Percentiles rank a stretch among this genome's conserved stretches.
These are phyloP conservation scores for Drosophila monieri DNA, from an alignment of 2,888 invertebrate species.

Conservation along the genomic window DNA sequence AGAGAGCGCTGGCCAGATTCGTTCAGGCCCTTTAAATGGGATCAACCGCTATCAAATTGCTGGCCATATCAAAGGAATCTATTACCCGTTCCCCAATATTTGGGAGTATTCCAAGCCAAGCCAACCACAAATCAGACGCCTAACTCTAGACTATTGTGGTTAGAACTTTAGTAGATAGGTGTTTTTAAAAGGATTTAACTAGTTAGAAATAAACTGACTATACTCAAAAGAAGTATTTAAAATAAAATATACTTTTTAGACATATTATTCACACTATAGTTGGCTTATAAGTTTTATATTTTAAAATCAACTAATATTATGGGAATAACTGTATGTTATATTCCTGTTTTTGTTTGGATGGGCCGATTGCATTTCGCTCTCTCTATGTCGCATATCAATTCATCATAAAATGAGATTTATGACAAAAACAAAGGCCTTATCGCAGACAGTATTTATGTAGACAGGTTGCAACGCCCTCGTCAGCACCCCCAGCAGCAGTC, in stretches of 20 bases:
- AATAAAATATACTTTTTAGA: too few relatives aligned
- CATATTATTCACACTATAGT: too few relatives aligned
- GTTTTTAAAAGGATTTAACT: not conserved
- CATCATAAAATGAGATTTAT: slow-evolving; percentile 84
- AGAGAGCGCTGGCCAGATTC: slow-evolving; percentile 5
- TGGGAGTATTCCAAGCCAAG: slow-evolving; percentile 33
- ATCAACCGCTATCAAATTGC: slow-evolving; percentile 29
- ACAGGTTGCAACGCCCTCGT: slow-evolving; percentile 67
- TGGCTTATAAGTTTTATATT: too few relatives aligned
- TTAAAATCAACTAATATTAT: not conserved
- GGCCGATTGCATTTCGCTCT: slow-evolving; percentile 57
- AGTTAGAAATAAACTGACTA: too few relatives aligned
- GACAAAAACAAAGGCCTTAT: slow-evolving; percentile 83
- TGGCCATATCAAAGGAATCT: slow-evolving; percentile 30
- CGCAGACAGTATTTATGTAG: slow-evolving; percentile 81
- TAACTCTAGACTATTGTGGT: slow-evolving; percentile 1
- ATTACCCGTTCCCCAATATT: slow-evolving; percentile 20
- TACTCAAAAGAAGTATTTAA: not conserved
- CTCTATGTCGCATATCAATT: slow-evolving; percentile 75
- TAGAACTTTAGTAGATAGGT: not conserved
- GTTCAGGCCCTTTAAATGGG: slow-evolving; percentile 8
- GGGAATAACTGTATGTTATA: not conserved
- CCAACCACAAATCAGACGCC: slow-evolving; percentile 32
- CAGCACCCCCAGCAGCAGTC: not conserved
- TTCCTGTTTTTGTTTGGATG: slow-evolving; percentile 14